Conservation (phyloP, 2,888 invertebrate genomes). For the Yponomeuta evonymella region DNA sequence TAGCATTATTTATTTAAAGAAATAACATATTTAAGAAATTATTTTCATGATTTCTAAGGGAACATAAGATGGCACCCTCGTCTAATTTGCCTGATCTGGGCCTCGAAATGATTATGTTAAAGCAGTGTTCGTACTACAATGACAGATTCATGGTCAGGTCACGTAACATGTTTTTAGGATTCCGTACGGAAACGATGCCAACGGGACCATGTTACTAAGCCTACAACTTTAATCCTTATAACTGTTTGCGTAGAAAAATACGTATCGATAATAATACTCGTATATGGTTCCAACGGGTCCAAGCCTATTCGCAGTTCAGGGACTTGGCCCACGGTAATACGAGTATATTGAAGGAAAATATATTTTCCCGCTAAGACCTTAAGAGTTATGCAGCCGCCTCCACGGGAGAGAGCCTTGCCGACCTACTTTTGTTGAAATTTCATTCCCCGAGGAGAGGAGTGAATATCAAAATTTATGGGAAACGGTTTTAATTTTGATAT, state of each 20-base stretch:
- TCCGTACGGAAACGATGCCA: not conserved
- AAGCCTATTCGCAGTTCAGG: slow-evolving; percentile 8
- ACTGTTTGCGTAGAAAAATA: no score
- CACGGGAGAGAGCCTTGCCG: not conserved
- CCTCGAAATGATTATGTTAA: no score
- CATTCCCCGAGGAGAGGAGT: slow-evolving; percentile 4
- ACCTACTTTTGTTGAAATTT: slow-evolving; percentile 11
- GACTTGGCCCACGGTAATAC: slow-evolving; percentile 20
- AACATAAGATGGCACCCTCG: no score
- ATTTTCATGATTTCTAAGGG: no score
- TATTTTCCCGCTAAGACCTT: slow-evolving; percentile 20
- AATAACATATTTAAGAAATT: no score
- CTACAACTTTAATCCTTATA: no score
- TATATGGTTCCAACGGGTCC: not conserved
- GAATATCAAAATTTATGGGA: slow-evolving; percentile 5
- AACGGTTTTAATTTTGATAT: not conserved
- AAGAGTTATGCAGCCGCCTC: slow-evolving; percentile 4
- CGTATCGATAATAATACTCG: not conserved
- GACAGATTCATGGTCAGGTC: no score
- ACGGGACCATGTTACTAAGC: not conserved
- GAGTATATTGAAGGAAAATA: slow-evolving; percentile 24
- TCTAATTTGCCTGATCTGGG: no score
- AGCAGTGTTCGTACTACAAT: no score
- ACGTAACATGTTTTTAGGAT: no score
- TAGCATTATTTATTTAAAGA: no score